phyloP scores from a whole-genome alignment of 2,888 invertebrate genomes.

The Microplitis deprimator region DNA sequence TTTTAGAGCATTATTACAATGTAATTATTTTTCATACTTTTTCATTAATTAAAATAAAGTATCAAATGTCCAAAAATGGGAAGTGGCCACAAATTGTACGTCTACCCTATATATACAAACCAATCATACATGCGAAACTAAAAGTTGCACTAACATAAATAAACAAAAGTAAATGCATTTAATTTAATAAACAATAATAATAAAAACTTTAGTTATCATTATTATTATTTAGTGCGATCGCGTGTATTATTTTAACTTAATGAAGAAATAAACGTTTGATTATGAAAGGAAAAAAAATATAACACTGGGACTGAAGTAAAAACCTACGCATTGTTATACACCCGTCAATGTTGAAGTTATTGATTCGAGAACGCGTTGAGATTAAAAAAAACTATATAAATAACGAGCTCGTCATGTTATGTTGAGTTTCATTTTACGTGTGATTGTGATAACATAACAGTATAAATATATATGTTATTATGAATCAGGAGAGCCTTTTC shows the following conservation, averaged over 20 bases:
- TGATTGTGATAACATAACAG: not conserved
- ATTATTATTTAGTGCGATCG: not conserved
- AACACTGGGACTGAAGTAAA: slow-evolving; percentile 26
- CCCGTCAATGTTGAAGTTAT: slow-evolving; percentile 35
- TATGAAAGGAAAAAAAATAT: slow-evolving; percentile 19
- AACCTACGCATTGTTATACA: slow-evolving; percentile 28
- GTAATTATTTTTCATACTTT: too few species aligned
- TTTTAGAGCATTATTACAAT: too few species aligned
- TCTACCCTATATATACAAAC: too few species aligned
- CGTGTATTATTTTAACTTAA: not conserved
- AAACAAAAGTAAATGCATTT: too few species aligned
- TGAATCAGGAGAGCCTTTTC: slow-evolving; percentile 17
- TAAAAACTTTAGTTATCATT: too few species aligned
- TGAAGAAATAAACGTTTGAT: slow-evolving; percentile 57
- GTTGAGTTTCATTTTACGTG: slow-evolving; percentile 13
- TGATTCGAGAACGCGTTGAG: slow-evolving; percentile 31
- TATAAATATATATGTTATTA: slow-evolving; percentile 2
- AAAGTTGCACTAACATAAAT: too few species aligned
- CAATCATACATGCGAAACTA: too few species aligned
- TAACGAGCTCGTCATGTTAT: slow-evolving; percentile 24
- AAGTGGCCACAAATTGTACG: too few species aligned
- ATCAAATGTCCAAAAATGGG: too few species aligned
- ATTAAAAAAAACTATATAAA: slow-evolving; percentile 37
- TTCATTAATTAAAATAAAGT: too few species aligned
- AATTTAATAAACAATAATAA: too few species aligned